Percentiles rank a stretch among this genome's conserved stretches.
Evolutionary conservation across 30 jellyfish, hydroid and myxozoan genomes (phyloP).

Genomic region (Aurelia sp.): DNA sequence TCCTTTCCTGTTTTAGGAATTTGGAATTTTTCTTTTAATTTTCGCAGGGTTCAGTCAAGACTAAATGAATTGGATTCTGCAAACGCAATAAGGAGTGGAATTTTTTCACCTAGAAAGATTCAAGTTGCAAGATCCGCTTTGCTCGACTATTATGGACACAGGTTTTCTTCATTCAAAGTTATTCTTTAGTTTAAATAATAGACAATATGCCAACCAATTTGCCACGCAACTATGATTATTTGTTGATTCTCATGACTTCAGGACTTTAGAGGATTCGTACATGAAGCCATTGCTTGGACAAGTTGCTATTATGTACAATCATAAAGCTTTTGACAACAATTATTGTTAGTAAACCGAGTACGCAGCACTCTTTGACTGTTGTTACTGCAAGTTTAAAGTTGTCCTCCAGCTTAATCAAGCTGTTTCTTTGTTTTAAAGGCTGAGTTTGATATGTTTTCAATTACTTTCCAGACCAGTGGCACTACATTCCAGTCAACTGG

Average conservation of each 20-base stretch:
- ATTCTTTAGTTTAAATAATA: neutral
- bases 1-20: too few relatives aligned
- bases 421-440: too few relatives aligned
- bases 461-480: constrained; percentile 21
- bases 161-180: neutral
- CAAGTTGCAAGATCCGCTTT: constrained; percentile 70
- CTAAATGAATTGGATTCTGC: constrained; percentile 9
- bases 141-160: constrained; percentile 70
- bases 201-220: neutral
- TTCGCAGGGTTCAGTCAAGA: constrained; percentile 2
- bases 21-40: neutral
- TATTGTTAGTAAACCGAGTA: too few relatives aligned
- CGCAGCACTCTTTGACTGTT: too few relatives aligned
- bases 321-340: too few relatives aligned
- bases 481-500: constrained; percentile 28
- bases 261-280: too few relatives aligned
- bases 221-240: too few relatives aligned
- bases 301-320: too few relatives aligned
- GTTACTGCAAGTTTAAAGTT: neutral
- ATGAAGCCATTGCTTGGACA: too few relatives aligned
- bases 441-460: neutral
- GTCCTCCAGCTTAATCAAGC: too few relatives aligned
- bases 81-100: constrained; percentile 8
- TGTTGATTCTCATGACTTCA: too few relatives aligned
- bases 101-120: constrained; percentile 17